Evolutionary conservation across 2,113 vertebrate species (phyloP), one percentile per base, ranked within the genome.

Genomic region (Lycaon pictus): DNA sequence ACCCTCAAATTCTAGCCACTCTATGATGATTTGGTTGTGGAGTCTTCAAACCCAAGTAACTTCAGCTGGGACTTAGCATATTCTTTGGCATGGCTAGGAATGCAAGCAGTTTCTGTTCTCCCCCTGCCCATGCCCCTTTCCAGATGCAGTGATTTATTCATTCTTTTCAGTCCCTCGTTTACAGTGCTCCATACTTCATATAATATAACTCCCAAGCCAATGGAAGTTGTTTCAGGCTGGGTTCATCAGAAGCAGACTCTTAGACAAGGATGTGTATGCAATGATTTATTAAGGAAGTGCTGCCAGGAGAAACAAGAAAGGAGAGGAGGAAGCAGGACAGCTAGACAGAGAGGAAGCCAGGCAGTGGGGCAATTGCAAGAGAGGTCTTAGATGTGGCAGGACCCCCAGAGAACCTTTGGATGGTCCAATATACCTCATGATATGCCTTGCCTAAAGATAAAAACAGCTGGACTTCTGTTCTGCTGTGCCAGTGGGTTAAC

Each of bases 151-250:
- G 51, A 81, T 83, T 83, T 74, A 6, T 67, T 79, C 8, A 32
- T 94, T 83, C 11, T 3, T 83, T 69, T 90, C 56, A 83, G 81
- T n/a, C 25, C 11, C 22, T 84, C 22, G 13, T 19, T 12, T 63
- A 65, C 4, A 19, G 7, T 74, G 29, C n/a, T 60, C 23, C 35
- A 22, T 43, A 74, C 0, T 7, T 82, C 29, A 67, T 65, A 51
- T 90, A 63, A 63, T 79, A 79, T 17, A 84, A 27, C 77, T 93
- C 82, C 93, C 55, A 79, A 88, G 76, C 51, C 29, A 65, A n/a
- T 81, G 20, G 16, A 80, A 51, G 37, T 23, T 62, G 63, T 63
- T 58, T 84, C 67, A 48, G n/a, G 4, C 17, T 55, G 62, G 35
- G 12, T 58, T 85, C 29, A 65, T 69, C n/a, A 22, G 23, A 90